Evolutionary conservation across 53 echinoderm and acorn worm species (phyloP), one percentile per base, ranked within the genome.

Genomic region (Temnopleurus reevesii): DNA sequence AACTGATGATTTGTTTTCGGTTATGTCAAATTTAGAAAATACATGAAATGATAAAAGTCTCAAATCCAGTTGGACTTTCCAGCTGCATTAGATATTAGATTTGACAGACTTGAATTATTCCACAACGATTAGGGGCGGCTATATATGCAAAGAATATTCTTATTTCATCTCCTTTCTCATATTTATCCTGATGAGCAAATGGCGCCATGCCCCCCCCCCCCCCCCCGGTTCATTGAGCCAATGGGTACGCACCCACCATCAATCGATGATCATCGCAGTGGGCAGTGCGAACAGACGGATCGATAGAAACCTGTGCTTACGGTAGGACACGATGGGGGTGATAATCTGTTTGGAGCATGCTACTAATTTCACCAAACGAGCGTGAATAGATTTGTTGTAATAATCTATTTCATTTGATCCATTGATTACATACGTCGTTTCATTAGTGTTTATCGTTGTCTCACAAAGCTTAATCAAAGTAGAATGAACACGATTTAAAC

Each of bases 281-380:
- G n/a, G 41, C 71, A 71, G 23, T 71, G 71, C 5, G 71, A 71
- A 71, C 71, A 9, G 13, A 41, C 15, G n/a, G 30, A 71, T 71
- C 71, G 41, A 71, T 71, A 71, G 8, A 38, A 23, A 71, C n/a
- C n/a, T 71, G 71, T 41, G 71, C 41, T 71, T 71, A 23, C 71
- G 71, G 36, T n/a, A 71, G 71, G 41, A 49, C 79, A 79, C 79
- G 46, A 47, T 23, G 46, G 79, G 79, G 49, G 79, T 49, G 49
- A 79, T 79, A 79, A 79, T 79, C 79, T 79, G 46, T 49, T 46
- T 44, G 19, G 28, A 79, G 13, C 26, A 49, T 7, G 27, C 4
- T 47, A 47, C 79, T 49, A 79, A 51, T 79, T 79, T 25, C 23
- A 27, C 41, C 51, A 47, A 79, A 47, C 41, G 79, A 51, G 7